A percentile compares a stretch with the other conserved stretches of the same genome.
Conservation (phyloP, 2,113 vertebrate genomes). For the Brienomyrus longianalis region DNA sequence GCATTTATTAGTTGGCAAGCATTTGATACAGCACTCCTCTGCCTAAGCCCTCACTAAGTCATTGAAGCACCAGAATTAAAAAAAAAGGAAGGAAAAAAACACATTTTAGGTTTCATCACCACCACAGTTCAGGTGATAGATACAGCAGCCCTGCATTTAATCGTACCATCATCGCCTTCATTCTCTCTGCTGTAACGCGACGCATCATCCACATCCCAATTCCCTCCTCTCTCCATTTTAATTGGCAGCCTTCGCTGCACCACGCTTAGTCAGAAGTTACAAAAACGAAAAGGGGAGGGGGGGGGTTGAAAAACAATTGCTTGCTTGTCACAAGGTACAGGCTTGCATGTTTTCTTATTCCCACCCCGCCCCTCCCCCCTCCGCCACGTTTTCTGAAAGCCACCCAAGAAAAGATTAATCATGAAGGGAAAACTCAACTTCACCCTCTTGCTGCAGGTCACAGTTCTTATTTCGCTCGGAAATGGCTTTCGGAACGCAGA, state of each 20-base stretch:
- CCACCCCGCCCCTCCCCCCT: background rate
- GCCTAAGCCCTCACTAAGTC: conserved; percentile 26
- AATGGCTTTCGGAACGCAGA: conserved; percentile 97
- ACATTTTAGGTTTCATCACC: conserved; percentile 60
- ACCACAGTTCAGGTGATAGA: conserved; percentile 71
- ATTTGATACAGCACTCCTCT: conserved; percentile 32
- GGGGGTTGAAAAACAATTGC: conserved; percentile 45
- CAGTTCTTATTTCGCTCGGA: conserved; percentile 97
- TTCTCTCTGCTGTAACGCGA: conserved; percentile 86
- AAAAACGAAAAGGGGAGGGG: background rate
- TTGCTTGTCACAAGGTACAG: conserved; percentile 71
- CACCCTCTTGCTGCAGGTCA: conserved; percentile 93
- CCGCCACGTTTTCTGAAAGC: conserved; percentile 62
- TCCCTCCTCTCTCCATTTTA: conserved; percentile 66
- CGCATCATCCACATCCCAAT: conserved; percentile 78
- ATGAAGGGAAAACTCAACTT: conserved; percentile 89
- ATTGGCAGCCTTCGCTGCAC: conserved; percentile 80
- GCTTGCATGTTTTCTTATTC: conserved; percentile 69
- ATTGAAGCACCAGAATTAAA: conserved; percentile 43
- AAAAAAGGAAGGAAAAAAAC: conserved; percentile 36
- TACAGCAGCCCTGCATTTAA: conserved; percentile 75
- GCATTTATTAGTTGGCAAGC: conserved; percentile 24
- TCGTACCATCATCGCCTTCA: conserved; percentile 78
- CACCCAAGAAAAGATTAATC: conserved; percentile 98
- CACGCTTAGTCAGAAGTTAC: conserved; percentile 63